Base-by-base conservation (phyloP, 2,888 invertebrate genomes). In the Augiades crinisus region DNA sequence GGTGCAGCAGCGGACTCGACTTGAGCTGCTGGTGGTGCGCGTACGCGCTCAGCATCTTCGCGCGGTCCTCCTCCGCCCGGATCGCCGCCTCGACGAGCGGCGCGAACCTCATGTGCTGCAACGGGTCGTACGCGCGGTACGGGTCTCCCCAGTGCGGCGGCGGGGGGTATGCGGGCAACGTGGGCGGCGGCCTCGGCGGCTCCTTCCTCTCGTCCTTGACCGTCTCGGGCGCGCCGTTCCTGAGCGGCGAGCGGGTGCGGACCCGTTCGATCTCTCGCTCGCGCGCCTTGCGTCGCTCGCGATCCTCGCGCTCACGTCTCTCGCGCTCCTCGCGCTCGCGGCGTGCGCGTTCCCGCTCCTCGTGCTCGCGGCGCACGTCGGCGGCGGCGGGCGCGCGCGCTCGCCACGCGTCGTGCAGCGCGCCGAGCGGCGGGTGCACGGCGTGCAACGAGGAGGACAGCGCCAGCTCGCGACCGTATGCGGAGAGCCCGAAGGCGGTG, bases 1-100 rank as follows among this genome's bases (percentile, higher is more conserved):
- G 79, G 70, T 82, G 86, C 70, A 82, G 69, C 68, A 86, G 72
- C 67, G 81, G 78, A 58, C 74, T 78, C 59, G 92, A 83, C 81
- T 76, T 91, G 72, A 86, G 66, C 68, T 88, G 88, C 66, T 93
- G 93, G 61, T 91, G 89, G 52, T 91, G 92, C 52, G 92, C 92
- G 81, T 95, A 95, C 58, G 94, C 92, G 62, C 91, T 92, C 70
- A 94, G 92, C 70, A 95, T 92, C 80, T 95, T 95, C 33, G 93
- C 94, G 55, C 95, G 92, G 75, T 95, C 94, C 66, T 95, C 95
- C 71, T 95, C 95, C 37, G 93, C 94, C 49, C 95, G 91, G 71
- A 94, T 92, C 13, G 94, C 94, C 8, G 94, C 95, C 65, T 95
- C 95, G 87, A 96, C 93, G 22, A 96, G 85, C 13, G 95, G 95